Conservation (phyloP, 2,888 invertebrate species). For the Cryptocephalus primarius region DNA sequence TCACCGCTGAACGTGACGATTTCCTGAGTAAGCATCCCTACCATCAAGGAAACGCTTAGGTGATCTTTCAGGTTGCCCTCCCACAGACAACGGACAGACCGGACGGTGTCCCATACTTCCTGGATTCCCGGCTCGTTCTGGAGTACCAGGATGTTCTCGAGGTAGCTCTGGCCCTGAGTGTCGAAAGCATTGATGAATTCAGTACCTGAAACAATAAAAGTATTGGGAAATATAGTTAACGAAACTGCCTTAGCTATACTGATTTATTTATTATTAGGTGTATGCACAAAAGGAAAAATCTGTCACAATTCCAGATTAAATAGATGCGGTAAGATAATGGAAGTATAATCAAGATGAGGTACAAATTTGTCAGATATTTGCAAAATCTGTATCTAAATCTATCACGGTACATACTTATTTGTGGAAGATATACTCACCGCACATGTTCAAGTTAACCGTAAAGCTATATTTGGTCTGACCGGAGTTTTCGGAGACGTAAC, state of each 20-base stretch:
- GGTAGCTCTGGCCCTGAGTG: conserved; percentile 64
- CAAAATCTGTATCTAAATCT: too few species aligned
- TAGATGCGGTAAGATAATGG: too few species aligned
- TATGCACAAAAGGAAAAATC: too few species aligned
- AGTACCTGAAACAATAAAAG: conserved; percentile 31
- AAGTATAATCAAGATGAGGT: too few species aligned
- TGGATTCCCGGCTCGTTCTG: conserved; percentile 69
- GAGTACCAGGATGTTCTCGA: conserved; percentile 66
- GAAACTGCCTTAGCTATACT: too few species aligned
- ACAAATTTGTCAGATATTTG: too few species aligned
- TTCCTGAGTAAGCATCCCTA: conserved; percentile 70
- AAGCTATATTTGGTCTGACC: conserved; percentile 60
- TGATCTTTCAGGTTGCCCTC: conserved; percentile 70
- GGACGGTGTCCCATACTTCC: conserved; percentile 69
- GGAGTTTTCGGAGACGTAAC: conserved; percentile 62
- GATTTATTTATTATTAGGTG: too few species aligned
- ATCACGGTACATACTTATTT: too few species aligned
- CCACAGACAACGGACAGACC: conserved; percentile 69
- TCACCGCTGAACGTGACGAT: conserved; percentile 79
- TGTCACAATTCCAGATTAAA: too few species aligned
- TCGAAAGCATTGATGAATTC: conserved; percentile 69
- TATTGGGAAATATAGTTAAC: too few species aligned
- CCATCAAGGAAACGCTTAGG: conserved; percentile 60
- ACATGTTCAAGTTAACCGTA: conserved; percentile 62
- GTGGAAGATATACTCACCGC: conserved; percentile 38